Evolutionary conservation across 2,113 vertebrate genomes (phyloP).

Genomic region (Paraplagusia blochii): DNA sequence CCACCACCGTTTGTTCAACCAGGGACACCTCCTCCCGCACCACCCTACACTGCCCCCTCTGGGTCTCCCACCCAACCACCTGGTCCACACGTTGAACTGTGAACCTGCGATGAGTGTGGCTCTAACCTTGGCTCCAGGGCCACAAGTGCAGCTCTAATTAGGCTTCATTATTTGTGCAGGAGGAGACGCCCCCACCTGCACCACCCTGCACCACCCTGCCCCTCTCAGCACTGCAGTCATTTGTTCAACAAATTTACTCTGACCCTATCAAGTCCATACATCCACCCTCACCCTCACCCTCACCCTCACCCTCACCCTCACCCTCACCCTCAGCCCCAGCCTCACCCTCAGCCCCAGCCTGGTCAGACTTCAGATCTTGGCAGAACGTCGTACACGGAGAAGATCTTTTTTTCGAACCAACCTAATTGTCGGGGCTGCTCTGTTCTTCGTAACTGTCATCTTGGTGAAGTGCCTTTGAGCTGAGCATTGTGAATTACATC

Average conservation of each 20-base stretch:
- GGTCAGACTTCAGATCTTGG: conserved; percentile 60
- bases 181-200: conserved; percentile 50
- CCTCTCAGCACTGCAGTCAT: conserved; percentile 55
- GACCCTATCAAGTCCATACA: conserved; percentile 25
- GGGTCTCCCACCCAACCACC: conserved; percentile 51
- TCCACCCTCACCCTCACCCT: neutral
- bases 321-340: too few relatives aligned
- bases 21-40: conserved; percentile 3
- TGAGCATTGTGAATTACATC: conserved; percentile 45
- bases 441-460: conserved; percentile 71
- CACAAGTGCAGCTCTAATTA: conserved; percentile 75
- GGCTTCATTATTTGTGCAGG: conserved; percentile 61
- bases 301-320: neutral
- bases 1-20: conserved; percentile 63
- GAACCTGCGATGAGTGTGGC: conserved; percentile 42
- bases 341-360: conserved; percentile 14
- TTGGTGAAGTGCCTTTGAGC: conserved; percentile 50
- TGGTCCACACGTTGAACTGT: conserved; percentile 53
- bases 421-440: conserved; percentile 58
- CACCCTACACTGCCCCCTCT: neutral
- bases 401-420: conserved; percentile 60
- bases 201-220: conserved; percentile 48
- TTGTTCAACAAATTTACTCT: conserved; percentile 65
- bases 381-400: conserved; percentile 62
- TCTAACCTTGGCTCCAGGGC: conserved; percentile 74